Percentiles rank a stretch among this genome's conserved stretches.
Conservation (phyloP, 2,113 vertebrate species). For the Calypte anna region DNA sequence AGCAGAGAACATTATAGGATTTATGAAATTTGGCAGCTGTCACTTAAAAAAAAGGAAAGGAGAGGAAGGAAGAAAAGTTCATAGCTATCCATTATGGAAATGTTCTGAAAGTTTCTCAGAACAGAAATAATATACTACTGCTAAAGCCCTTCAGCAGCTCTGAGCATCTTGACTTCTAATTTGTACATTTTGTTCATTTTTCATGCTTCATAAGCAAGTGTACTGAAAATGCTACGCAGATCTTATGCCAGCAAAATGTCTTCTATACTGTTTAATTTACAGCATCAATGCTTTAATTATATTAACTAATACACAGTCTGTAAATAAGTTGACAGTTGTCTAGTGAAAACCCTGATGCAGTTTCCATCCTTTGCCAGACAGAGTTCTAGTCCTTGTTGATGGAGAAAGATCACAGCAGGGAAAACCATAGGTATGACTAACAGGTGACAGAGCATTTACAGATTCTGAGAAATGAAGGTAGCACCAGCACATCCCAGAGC, state of each 20-base stretch:
- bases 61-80: conserved; percentile 65
- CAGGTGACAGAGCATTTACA: fast-evolving
- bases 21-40: conserved; percentile 76
- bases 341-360: conserved; percentile 29
- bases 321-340: conserved; percentile 54
- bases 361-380: conserved; percentile 5
- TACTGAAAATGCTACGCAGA: neutral
- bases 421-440: neutral
- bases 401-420: neutral
- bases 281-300: conserved; percentile 57
- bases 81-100: conserved; percentile 68
- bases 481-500: neutral
- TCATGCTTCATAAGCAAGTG: neutral
- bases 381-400: neutral
- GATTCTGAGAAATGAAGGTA: neutral
- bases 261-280: conserved; percentile 48
- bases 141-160: neutral
- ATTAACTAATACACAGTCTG: conserved; percentile 43
- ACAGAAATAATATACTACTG: conserved; percentile 27
- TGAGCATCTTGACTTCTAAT: conserved; percentile 5
- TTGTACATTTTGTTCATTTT: conserved; percentile 45
- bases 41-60: conserved; percentile 49
- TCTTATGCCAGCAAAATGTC: conserved; percentile 56
- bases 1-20: conserved; percentile 65
- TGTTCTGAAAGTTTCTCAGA: conserved; percentile 48